These are phyloP conservation scores for Eupeodes corollae DNA, from an alignment of 1,140 invertebrate genomes.

Conservation along the genomic window DNA sequence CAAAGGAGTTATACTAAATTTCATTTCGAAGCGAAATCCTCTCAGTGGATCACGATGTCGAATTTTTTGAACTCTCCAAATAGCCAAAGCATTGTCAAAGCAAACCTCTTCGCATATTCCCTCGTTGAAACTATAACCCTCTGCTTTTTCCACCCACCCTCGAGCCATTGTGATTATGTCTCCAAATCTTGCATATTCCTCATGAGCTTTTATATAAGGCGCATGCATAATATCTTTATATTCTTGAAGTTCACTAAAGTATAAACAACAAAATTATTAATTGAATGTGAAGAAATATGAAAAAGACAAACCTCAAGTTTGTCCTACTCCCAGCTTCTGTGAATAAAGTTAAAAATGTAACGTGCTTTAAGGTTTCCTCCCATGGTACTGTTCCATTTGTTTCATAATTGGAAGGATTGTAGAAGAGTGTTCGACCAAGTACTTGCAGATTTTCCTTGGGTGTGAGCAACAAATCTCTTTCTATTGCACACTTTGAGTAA, in stretches of 20 bases:
- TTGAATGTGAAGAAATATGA: neutral
- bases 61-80: slow-evolving; percentile 52
- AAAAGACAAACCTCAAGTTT: slow-evolving; percentile 10
- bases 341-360: slow-evolving; percentile 45
- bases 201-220: slow-evolving; percentile 39
- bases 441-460: slow-evolving; percentile 20
- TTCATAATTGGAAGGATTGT: slow-evolving; percentile 6
- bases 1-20: slow-evolving; percentile 47
- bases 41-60: slow-evolving; percentile 44
- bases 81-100: slow-evolving; percentile 39
- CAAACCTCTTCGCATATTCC: slow-evolving; percentile 9
- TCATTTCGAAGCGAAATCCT: slow-evolving; percentile 48
- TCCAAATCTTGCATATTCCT: slow-evolving; percentile 40
- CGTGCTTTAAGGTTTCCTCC: slow-evolving; percentile 46
- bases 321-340: slow-evolving; percentile 32
- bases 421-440: slow-evolving; percentile 26
- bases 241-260: slow-evolving; percentile 22
- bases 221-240: slow-evolving; percentile 36
- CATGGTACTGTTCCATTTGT: slow-evolving; percentile 29
- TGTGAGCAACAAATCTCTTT: slow-evolving; percentile 28
- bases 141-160: slow-evolving; percentile 44
- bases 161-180: slow-evolving; percentile 48
- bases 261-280: neutral
- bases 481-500: slow-evolving; percentile 14
- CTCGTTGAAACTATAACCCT: slow-evolving; percentile 44